These are phyloP conservation scores for Kradibia gibbosae DNA, from an alignment of 1,140 invertebrate genomes.

Conservation along the genomic window DNA sequence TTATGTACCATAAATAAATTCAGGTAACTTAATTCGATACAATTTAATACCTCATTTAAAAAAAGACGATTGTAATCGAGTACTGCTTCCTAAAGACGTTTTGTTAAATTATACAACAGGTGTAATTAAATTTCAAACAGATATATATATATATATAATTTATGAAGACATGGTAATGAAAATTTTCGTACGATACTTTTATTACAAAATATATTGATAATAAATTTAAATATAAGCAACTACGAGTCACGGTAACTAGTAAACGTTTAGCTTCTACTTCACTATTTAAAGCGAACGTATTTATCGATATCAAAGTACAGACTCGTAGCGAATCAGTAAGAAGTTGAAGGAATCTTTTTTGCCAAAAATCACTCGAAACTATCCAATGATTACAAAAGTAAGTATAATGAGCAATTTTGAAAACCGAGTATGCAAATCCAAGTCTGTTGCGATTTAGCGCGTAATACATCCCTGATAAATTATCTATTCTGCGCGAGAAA, in stretches of 20 bases:
- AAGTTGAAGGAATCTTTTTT: background rate
- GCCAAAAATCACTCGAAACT: constrained; percentile 31
- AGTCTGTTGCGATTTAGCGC: constrained; percentile 51
- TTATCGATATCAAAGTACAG: too few species aligned
- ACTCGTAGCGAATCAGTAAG: too few species aligned
- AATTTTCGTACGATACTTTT: too few species aligned
- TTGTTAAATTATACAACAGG: background rate
- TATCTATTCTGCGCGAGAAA: constrained; percentile 47
- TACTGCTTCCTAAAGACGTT: background rate
- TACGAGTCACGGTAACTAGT: too few species aligned
- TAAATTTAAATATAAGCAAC: too few species aligned
- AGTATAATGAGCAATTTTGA: constrained; percentile 45
- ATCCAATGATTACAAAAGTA: constrained; percentile 58
- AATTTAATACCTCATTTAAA: background rate
- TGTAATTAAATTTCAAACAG: background rate
- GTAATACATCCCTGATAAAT: constrained; percentile 37
- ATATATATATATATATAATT: background rate
- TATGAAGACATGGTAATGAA: too few species aligned
- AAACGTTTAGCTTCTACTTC: too few species aligned
- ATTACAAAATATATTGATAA: too few species aligned
- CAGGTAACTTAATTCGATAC: background rate
- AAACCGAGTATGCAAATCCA: constrained; percentile 39
- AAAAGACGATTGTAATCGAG: background rate
- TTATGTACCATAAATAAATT: background rate
- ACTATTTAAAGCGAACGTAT: too few species aligned